Conservation (phyloP, 1,140 invertebrate species). For the Cylas formicarius region DNA sequence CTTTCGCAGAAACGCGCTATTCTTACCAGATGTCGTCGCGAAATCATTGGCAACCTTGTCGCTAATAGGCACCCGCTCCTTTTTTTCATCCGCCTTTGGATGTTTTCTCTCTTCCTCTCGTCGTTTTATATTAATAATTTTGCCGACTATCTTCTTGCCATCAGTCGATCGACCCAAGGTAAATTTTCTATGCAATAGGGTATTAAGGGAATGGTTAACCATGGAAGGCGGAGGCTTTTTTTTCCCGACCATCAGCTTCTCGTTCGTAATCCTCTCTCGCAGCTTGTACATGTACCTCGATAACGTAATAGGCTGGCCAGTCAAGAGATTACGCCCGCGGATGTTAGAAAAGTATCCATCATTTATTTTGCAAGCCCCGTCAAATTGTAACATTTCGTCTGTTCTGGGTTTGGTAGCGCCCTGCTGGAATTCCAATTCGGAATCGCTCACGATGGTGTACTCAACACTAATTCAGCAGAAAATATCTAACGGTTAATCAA, state of each 20-base stretch:
- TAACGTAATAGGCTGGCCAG: conserved; percentile 26
- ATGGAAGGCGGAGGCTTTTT: conserved; percentile 4
- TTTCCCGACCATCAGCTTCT: conserved; percentile 1
- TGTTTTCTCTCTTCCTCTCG: background rate
- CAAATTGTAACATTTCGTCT: no score
- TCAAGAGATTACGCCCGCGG: conserved; percentile 26
- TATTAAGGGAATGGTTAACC: conserved; percentile 10
- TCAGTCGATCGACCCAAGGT: conserved; percentile 21
- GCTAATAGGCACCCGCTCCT: background rate
- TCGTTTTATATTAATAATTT: conserved; percentile 25
- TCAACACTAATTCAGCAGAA: no score
- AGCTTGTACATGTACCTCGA: conserved; percentile 25
- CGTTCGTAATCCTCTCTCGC: conserved; percentile 7
- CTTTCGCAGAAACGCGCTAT: background rate
- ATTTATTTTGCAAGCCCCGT: no score
- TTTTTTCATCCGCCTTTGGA: background rate
- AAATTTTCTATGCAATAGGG: conserved; percentile 27
- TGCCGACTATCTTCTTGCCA: conserved; percentile 27
- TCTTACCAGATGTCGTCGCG: background rate
- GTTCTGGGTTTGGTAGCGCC: no score
- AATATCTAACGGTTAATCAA: background rate
- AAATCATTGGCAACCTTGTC: background rate
- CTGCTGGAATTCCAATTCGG: no score
- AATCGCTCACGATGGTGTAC: no score
- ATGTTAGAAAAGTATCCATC: no score